Conservation (phyloP, 2,888 invertebrate species). For the Gymnosoma rotundatum region DNA sequence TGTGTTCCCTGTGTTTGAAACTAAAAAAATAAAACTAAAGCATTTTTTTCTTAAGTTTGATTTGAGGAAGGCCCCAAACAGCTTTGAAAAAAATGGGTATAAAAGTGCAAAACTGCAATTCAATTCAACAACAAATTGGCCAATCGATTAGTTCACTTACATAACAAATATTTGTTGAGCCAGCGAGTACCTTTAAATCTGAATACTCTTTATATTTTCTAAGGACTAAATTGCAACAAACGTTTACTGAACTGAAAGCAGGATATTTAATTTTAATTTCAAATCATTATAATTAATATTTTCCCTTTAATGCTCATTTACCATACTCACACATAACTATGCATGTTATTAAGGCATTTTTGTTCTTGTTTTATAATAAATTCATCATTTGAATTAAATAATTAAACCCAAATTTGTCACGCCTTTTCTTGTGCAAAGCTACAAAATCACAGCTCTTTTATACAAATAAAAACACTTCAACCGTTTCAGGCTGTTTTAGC, state of each 20-base stretch:
- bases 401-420: constrained; percentile 65
- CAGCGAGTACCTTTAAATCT: not conserved
- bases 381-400: constrained; percentile 57
- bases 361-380: constrained; percentile 31
- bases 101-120: constrained; percentile 58
- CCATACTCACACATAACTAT: constrained; percentile 23
- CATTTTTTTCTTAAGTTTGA: constrained; percentile 27
- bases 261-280: not conserved
- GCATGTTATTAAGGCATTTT: constrained; percentile 3
- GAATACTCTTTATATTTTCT: not conserved
- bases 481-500: constrained; percentile 30
- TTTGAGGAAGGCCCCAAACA: constrained; percentile 12
- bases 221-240: not conserved
- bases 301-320: not conserved
- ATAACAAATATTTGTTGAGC: not conserved
- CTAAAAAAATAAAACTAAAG: constrained; percentile 48
- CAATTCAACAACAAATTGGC: constrained; percentile 65
- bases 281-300: constrained; percentile 16
- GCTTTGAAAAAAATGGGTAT: constrained; percentile 25
- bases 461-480: constrained; percentile 42
- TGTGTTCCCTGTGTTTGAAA: constrained; percentile 34
- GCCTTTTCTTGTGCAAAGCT: constrained; percentile 57
- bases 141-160: constrained; percentile 60
- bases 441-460: constrained; percentile 36
- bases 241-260: too few species aligned